Evolutionary conservation across 2,797 vertebrate species (phyloP), one percentile per base, ranked within the genome.

Genomic region (Oreortyx pictus): DNA sequence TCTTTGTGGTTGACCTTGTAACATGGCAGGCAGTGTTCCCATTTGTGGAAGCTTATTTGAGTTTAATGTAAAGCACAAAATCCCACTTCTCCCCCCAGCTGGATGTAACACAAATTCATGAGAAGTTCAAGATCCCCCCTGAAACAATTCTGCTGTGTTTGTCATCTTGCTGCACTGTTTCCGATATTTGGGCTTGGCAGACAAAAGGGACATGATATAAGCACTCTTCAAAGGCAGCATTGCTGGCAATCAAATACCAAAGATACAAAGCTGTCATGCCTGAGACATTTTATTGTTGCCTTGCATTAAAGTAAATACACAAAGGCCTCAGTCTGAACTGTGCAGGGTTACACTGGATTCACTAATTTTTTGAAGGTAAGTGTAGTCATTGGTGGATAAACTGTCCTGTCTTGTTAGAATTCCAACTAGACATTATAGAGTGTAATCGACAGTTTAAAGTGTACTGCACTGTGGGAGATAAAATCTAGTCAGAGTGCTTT

Each of bases 1-100:
- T 95, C 75, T 92, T 89, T 83, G 62, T 61, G 37, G 44, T 64
- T 93, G 90, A 95, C 39, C 82, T 94, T 93, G 47, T 78, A 89
- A 75, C 25, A 4, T 49, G 59, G 52, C 57, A 89, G 35, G 33
- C 43, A 78, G 8, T 25, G 25, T 88, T 78, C 82, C 52, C 15
- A 0, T 91, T 81, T 35, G 3, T 85, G 88, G 81, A 93, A 78
- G 52, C 37, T 75, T 80, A 29, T 44, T 64, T 77, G 70, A 85
- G 24, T 90, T 91, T 77, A 74, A 82, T 15, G 2, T 82, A 62
- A 92, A 41, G 43, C 20, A 82, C 31, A 71, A 82, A 62, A 56
- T 89, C 16, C 8, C 11, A 29, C 14, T 68, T 75, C 41, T 88
- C 16, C 44, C 52, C 23, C 11, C 31, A 75, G 72, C 41, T 66